Base-by-base conservation (phyloP, 2,797 vertebrate genomes). In the Oryzias sinensis region DNA sequence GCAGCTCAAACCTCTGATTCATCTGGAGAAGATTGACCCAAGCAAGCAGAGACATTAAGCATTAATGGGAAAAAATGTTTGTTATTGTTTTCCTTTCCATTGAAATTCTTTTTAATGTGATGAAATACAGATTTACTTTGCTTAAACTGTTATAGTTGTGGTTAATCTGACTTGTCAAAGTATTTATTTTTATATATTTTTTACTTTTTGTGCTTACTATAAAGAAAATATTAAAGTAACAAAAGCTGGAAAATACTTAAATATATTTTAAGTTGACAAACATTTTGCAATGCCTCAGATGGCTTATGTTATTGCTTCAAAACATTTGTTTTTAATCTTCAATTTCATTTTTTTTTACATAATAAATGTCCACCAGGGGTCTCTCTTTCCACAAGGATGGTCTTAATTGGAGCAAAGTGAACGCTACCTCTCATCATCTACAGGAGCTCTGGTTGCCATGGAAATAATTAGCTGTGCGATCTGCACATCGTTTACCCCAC, bases 21-120 rank as follows among this genome's bases (percentile, higher is more conserved):
- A 98, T 61, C 86, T 99, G 45, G 97, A 99, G 78, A 98, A 98
- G 85, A 97, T 99, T 41, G 97, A 99, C 73, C 96, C 97, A 45
- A 93, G 83, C 79, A 90, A 90, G 68, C 96, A 99, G 78, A 94
- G 96, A 76, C 91, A 97, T 51, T 90, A 57, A 80, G 2, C 3
- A 14, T 22, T 17, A 45, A 11, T 43, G 1, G 13, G 5, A 57
- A 53, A 43, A 47, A 72, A 0, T 8, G 33, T 25, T 1, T 20
- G 11, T 47, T 59, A 61, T 43, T 45, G 16, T 25, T 17, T 22
- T 49, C 33, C 8, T 33, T 33, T 33, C 8, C 9, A 27, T 17
- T 14, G 17, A 14, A 53, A 0, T 47, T 53, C 18, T 41, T 17
- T 65, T 55, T 60, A 54, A 27, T 14, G 16, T 41, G 73, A 79